Conservation (phyloP, 2,888 invertebrate genomes). For the Epirrhoe tristata region DNA sequence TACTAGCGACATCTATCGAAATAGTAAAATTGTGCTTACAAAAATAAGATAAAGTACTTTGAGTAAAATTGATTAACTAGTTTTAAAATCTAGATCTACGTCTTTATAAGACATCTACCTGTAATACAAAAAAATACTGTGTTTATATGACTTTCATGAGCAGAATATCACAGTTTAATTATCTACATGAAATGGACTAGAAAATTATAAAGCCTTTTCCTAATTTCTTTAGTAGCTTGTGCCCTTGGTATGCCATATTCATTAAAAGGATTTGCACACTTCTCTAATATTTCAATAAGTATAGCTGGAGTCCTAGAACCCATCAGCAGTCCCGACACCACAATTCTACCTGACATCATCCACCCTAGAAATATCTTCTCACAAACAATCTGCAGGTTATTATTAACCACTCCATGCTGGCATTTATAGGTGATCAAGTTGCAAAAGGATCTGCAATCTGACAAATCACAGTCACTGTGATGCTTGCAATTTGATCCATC, state of each 20-base stretch:
- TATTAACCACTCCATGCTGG: constrained; percentile 83
- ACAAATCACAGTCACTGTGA: constrained; percentile 88
- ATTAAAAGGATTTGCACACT: constrained; percentile 84
- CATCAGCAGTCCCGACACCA: constrained; percentile 86
- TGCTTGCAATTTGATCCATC: constrained; percentile 78
- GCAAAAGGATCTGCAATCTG: constrained; percentile 88
- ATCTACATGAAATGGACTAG: constrained; percentile 66
- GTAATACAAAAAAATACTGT: constrained; percentile 22
- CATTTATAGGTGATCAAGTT: constrained; percentile 81
- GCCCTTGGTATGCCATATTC: constrained; percentile 76
- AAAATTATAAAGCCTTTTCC: constrained; percentile 80
- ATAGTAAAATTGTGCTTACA: constrained; percentile 4
- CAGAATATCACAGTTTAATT: constrained; percentile 46
- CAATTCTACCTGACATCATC: constrained; percentile 85
- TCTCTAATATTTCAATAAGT: constrained; percentile 83
- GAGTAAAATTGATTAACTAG: constrained; percentile 10
- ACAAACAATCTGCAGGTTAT: constrained; percentile 88
- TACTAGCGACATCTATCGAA: constrained; percentile 34
- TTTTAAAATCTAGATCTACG: constrained; percentile 14
- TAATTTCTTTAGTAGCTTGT: constrained; percentile 74
- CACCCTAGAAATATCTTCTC: constrained; percentile 88
- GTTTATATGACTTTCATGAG: constrained; percentile 25
- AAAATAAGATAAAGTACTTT: constrained; percentile 4
- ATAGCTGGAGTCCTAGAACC: constrained; percentile 85
- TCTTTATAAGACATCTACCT: constrained; percentile 27